Conservation (phyloP, 23 tunicate species). For the Phallusia fumigata region DNA sequence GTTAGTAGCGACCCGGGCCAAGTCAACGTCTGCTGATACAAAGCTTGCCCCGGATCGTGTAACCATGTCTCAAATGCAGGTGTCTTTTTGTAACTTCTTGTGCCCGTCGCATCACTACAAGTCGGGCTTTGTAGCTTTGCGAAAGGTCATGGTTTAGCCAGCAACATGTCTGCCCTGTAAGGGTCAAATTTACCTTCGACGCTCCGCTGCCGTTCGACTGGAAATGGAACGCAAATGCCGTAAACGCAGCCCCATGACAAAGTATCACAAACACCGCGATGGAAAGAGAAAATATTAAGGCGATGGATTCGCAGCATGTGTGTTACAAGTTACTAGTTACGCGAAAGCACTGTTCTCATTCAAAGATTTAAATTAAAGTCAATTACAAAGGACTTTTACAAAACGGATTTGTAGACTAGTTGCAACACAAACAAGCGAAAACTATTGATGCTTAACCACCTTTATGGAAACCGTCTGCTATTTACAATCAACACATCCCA, state of each 20-base stretch:
- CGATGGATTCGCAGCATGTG: too few relatives aligned
- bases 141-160: not conserved
- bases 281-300: too few relatives aligned
- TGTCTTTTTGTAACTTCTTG: not conserved
- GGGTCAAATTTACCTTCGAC: not conserved
- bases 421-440: too few relatives aligned
- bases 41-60: not conserved
- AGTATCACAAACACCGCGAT: not conserved
- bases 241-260: not conserved
- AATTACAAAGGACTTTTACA: too few relatives aligned
- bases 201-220: not conserved
- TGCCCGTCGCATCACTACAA: not conserved
- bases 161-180: not conserved
- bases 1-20: slow-evolving; percentile 1
- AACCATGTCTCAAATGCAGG: slow-evolving; percentile 3
- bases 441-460: too few relatives aligned
- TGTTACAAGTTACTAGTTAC: too few relatives aligned
- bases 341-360: too few relatives aligned
- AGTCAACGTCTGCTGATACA: not conserved
- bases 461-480: too few relatives aligned
- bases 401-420: too few relatives aligned
- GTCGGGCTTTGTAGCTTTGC: not conserved
- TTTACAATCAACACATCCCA: too few relatives aligned
- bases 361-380: too few relatives aligned
- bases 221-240: slow-evolving; percentile 4